These are phyloP conservation scores for Girardinus metallicus DNA, from an alignment of 2,797 vertebrate genomes.

Conservation along the genomic window DNA sequence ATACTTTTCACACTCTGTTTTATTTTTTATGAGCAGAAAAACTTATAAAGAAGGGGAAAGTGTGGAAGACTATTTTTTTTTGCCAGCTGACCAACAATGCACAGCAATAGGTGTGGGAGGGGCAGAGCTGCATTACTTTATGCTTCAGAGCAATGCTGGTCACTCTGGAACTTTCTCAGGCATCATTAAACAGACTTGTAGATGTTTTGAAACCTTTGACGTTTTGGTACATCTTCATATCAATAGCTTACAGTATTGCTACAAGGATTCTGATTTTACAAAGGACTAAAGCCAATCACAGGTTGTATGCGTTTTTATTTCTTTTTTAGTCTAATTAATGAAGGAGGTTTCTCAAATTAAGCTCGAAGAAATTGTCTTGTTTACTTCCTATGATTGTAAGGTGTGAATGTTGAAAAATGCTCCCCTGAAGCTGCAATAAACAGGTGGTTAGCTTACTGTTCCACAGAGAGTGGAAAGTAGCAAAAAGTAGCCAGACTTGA, in stretches of 20 bases:
- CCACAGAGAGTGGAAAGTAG: slow-evolving; percentile 8
- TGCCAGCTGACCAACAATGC: not conserved
- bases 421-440: not conserved
- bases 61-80: not conserved
- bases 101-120: not conserved
- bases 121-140: not conserved
- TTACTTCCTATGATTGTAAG: not conserved
- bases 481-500: not conserved
- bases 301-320: not conserved
- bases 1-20: not conserved
- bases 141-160: not conserved
- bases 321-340: not conserved
- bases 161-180: not conserved
- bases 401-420: not conserved
- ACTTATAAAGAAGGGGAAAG: not conserved
- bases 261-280: not conserved
- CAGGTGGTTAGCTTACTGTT: not conserved
- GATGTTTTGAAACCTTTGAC: not conserved
- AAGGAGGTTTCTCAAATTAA: not conserved
- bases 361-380: slow-evolving; percentile 7
- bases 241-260: not conserved
- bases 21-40: not conserved
- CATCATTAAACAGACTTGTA: not conserved
- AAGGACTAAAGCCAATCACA: not conserved
- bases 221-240: not conserved